Conservation (phyloP, 2,113 vertebrate species). For the Phyllostomus discolor region DNA sequence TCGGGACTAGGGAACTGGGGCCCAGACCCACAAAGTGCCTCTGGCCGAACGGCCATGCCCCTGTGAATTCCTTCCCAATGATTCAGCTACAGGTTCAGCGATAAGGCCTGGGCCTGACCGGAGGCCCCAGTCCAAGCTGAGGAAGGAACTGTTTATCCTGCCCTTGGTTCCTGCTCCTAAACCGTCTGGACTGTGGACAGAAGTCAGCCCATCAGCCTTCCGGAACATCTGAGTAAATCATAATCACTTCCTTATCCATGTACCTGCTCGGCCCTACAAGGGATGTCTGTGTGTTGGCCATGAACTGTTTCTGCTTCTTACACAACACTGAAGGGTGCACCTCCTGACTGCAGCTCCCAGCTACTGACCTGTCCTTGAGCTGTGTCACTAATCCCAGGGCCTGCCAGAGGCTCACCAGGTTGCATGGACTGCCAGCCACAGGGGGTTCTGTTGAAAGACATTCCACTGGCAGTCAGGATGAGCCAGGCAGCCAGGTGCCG, state of each 20-base stretch:
- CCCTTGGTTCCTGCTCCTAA: background rate
- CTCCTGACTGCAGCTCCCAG: background rate
- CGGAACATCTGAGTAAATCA: background rate
- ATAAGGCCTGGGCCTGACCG: rapidly evolving
- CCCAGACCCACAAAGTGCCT: rapidly evolving
- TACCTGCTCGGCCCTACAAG: background rate
- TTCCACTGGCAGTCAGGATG: too few species aligned
- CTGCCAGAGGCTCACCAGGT: background rate
- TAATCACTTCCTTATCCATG: background rate
- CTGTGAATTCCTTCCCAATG: background rate
- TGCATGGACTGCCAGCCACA: too few species aligned
- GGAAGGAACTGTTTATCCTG: background rate
- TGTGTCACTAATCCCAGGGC: background rate
- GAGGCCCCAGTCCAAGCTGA: background rate
- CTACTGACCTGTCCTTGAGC: background rate
- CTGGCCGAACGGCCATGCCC: background rate
- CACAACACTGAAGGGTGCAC: background rate
- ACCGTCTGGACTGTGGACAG: background rate
- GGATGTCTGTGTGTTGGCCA: background rate
- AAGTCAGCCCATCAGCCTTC: background rate
- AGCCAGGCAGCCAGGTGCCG: background rate
- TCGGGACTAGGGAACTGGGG: background rate
- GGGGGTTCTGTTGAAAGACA: background rate
- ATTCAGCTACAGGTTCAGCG: background rate
- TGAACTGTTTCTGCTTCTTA: background rate